Percentiles rank a stretch among this genome's conserved stretches.
Conservation (phyloP, 2,888 invertebrate species). For the Spisula solida region DNA sequence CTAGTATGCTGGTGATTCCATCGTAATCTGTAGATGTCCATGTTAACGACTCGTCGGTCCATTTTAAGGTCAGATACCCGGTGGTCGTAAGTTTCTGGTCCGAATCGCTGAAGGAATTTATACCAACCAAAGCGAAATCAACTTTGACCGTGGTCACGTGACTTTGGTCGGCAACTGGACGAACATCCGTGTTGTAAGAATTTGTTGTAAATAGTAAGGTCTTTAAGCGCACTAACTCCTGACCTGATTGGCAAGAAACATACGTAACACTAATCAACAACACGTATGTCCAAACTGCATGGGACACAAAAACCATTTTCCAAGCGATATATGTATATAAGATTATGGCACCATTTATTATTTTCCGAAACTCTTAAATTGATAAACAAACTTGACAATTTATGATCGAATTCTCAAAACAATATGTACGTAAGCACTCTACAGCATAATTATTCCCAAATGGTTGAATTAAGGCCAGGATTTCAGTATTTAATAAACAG, state of each 20-base stretch:
- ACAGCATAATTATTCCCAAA: too few relatives aligned
- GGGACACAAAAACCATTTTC: neutral
- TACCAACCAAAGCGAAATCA: conserved; percentile 70
- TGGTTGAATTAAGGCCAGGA: too few relatives aligned
- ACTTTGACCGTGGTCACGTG: conserved; percentile 54
- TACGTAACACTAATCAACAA: neutral
- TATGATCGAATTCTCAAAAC: too few relatives aligned
- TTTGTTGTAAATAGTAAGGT: conserved; percentile 69
- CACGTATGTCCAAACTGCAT: neutral
- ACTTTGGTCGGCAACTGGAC: conserved; percentile 70
- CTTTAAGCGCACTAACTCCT: conserved; percentile 42
- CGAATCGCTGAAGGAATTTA: conserved; percentile 69
- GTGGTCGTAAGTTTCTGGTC: conserved; percentile 69
- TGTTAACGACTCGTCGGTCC: conserved; percentile 69
- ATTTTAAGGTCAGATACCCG: conserved; percentile 66
- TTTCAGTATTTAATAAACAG: too few relatives aligned
- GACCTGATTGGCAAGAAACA: conserved; percentile 29
- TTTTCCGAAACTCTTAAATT: too few relatives aligned
- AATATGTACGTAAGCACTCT: too few relatives aligned
- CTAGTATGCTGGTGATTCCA: conserved; percentile 56
- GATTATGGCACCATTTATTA: too few relatives aligned
- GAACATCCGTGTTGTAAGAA: conserved; percentile 70
- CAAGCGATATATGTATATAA: too few relatives aligned
- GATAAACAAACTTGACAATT: too few relatives aligned
- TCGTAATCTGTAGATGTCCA: conserved; percentile 69